phyloP scores from a whole-genome alignment of 2,797 vertebrate genomes.

The Phrynocephalus forsythii region DNA sequence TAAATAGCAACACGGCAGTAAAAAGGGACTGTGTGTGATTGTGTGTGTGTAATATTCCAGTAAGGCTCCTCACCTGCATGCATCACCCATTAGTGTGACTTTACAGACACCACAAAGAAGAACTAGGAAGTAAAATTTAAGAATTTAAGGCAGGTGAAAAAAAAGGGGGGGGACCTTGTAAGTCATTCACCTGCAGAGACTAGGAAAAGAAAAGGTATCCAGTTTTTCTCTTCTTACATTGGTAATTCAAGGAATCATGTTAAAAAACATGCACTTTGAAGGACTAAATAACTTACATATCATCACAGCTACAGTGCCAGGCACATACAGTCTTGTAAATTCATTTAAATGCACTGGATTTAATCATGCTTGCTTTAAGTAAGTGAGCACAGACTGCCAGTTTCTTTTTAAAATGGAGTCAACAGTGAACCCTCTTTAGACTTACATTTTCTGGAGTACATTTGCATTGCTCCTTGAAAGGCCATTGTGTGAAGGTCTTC shows the following conservation, averaged over 20 bases:
- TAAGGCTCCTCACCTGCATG: too few species aligned
- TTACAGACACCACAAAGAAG: neutral
- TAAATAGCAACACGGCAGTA: too few species aligned
- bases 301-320: neutral
- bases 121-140: neutral
- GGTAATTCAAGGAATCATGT: neutral
- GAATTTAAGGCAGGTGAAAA: neutral
- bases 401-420: neutral
- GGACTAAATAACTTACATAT: too few species aligned
- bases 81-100: neutral
- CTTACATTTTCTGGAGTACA: constrained; percentile 85
- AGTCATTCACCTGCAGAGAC: neutral
- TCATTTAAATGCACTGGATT: neutral
- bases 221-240: neutral
- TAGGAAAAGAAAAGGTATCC: neutral
- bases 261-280: neutral
- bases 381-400: neutral
- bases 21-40: too few species aligned
- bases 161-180: too few species aligned
- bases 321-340: neutral
- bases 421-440: neutral
- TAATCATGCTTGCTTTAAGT: neutral
- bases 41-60: too few species aligned
- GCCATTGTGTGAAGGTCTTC: constrained; percentile 84
- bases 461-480: constrained; percentile 83